These are phyloP conservation scores for Suillia variegata DNA, from an alignment of 2,888 invertebrate genomes.

Conservation along the genomic window DNA sequence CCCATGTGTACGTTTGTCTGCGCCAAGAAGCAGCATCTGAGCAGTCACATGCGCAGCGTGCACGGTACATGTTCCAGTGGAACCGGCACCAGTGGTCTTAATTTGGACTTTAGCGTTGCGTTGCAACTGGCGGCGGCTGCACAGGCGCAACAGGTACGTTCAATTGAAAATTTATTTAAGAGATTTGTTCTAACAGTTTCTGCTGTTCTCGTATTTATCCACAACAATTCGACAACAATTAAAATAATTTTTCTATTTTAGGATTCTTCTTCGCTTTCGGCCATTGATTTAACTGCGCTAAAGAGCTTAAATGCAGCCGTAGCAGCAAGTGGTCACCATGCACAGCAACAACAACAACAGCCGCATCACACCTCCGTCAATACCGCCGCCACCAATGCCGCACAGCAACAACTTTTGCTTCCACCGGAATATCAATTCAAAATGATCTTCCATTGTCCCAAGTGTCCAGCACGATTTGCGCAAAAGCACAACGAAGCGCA, in stretches of 20 bases:
- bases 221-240: background rate
- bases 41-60: slow-evolving; percentile 77
- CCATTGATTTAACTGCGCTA: slow-evolving; percentile 45
- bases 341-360: slow-evolving; percentile 19
- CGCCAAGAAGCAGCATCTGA: slow-evolving; percentile 78
- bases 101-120: slow-evolving; percentile 45
- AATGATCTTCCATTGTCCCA: slow-evolving; percentile 74
- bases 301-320: slow-evolving; percentile 32
- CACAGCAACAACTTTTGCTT: slow-evolving; percentile 39
- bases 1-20: slow-evolving; percentile 82
- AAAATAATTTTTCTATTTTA: slow-evolving; percentile 12
- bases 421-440: slow-evolving; percentile 53
- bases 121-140: slow-evolving; percentile 48
- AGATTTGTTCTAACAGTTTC: background rate
- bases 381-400: slow-evolving; percentile 61
- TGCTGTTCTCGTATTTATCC: background rate
- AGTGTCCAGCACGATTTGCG: slow-evolving; percentile 80
- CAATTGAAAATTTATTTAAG: slow-evolving; percentile 35
- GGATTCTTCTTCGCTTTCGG: slow-evolving; percentile 25
- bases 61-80: slow-evolving; percentile 42
- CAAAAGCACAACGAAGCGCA: slow-evolving; percentile 51
- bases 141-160: slow-evolving; percentile 50
- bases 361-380: slow-evolving; percentile 40
- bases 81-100: slow-evolving; percentile 25
- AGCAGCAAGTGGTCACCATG: too few species aligned